Evolutionary conservation across 2,113 vertebrate genomes (phyloP), one percentile per base, ranked within the genome.

Genomic region (Myotis lucifugus): DNA sequence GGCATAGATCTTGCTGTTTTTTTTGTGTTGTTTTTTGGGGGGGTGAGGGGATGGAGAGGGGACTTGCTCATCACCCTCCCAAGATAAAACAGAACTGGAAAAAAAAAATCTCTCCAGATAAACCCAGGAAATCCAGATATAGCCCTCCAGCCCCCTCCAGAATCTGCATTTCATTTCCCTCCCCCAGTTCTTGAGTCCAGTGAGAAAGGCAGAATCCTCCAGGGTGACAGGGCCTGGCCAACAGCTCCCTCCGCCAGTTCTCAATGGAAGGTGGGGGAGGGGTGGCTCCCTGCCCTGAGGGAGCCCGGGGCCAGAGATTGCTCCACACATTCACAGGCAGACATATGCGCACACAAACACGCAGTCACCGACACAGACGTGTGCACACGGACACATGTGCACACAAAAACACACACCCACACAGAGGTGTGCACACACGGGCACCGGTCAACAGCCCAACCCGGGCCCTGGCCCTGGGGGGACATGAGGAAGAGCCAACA

Each of bases 211-310:
- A 9, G 29, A 46, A 23, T 29, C 61, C 37, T 34, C 52, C 40
- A 6, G 1, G 67, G 48, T 9, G 81, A 70, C 76, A 37, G n/a
- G 48, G 77, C 91, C 92, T 79, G 82, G 85, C 89, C 90, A 54
- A 34, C 11, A n/a, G 77, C 84, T 74, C n/a, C 83, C 29, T 40
- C 85, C 4, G 73, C 79, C 61, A 25, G 83, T 76, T 89, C 95
- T 97, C 97, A 81, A 93, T 94, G 97, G 73, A 93, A 78, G 77
- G n/a, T 61, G 91, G 85, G 64, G 94, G 56, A 40, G 82, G 77
- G 87, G 81, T 48, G 29, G 86, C 82, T 67, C 74, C 61, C 59
- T 1, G 64, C 40, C 79, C 72, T 0, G 52, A 66, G 11, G 27
- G 48, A 54, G 83, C 69, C 32, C 42, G 6, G 83, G 15, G 56